Percentiles rank a stretch among this genome's conserved stretches.
These are phyloP conservation scores for Phyllopteryx taeniolatus DNA, from an alignment of 2,113 vertebrate species.

Conservation along the genomic window DNA sequence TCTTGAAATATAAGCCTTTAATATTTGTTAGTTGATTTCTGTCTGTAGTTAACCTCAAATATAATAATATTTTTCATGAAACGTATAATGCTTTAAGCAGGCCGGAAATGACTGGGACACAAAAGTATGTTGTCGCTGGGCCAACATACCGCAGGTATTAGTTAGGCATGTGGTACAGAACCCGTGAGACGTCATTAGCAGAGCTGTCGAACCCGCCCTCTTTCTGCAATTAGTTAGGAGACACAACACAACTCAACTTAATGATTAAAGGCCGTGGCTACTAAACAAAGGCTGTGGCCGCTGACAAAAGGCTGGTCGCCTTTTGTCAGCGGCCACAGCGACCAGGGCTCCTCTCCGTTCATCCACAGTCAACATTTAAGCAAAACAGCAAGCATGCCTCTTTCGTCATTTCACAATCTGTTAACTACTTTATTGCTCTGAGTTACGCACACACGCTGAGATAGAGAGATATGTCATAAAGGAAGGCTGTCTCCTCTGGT, in stretches of 20 bases:
- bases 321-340: too few relatives aligned
- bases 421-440: not conserved
- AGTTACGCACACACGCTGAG: slow-evolving; percentile 7
- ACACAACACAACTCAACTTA: slow-evolving; percentile 32
- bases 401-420: slow-evolving; percentile 9
- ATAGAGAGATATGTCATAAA: slow-evolving; percentile 37
- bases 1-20: not conserved
- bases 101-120: not conserved
- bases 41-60: not conserved
- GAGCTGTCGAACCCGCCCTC: slow-evolving; percentile 36
- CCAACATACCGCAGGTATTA: slow-evolving; percentile 1
- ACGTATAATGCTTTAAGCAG: not conserved
- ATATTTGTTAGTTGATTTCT: not conserved
- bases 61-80: not conserved
- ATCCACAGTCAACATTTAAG: slow-evolving; percentile 3
- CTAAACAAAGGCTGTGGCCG: slow-evolving; percentile 22
- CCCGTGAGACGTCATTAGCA: slow-evolving; percentile 20
- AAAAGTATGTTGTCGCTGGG: not conserved
- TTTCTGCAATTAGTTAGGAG: slow-evolving; percentile 58
- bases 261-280: slow-evolving; percentile 20
- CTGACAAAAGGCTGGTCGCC: slow-evolving; percentile 17
- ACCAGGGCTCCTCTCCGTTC: slow-evolving; percentile 21
- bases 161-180: not conserved
- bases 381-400: not conserved
- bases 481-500: slow-evolving; percentile 71